A percentile compares a stretch with the other conserved stretches of the same genome.
These are phyloP conservation scores for Protula sp. DNA, from an alignment of 2,888 invertebrate species.

Conservation along the genomic window DNA sequence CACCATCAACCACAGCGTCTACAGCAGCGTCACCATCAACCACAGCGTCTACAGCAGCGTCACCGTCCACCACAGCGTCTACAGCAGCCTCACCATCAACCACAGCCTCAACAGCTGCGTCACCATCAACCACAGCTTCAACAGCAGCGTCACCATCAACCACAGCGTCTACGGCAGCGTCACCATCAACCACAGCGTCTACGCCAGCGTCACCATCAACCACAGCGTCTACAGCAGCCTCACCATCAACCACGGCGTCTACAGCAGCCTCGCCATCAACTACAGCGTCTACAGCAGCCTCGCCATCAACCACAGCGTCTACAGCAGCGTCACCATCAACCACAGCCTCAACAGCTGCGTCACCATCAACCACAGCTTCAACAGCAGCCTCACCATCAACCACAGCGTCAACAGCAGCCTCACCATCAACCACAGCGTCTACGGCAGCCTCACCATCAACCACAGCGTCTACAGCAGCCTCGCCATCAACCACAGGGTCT, in stretches of 20 bases:
- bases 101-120: background rate
- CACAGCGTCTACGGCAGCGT: background rate
- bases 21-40: background rate
- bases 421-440: background rate
- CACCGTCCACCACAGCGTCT: background rate
- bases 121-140: background rate
- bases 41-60: background rate
- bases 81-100: background rate
- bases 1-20: background rate
- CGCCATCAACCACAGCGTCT: background rate
- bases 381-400: background rate
- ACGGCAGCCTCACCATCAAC: background rate
- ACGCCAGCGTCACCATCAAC: background rate
- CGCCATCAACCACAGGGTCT: background rate
- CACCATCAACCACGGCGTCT: background rate
- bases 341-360: background rate
- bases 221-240: background rate
- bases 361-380: background rate
- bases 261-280: background rate
- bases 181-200: background rate
- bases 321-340: background rate
- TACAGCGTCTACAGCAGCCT: background rate
- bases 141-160: background rate
- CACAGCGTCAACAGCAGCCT: background rate
- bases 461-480: background rate